These are phyloP conservation scores for Oxyscelio sp. DNA, from an alignment of 2,888 invertebrate species.

Conservation along the genomic window DNA sequence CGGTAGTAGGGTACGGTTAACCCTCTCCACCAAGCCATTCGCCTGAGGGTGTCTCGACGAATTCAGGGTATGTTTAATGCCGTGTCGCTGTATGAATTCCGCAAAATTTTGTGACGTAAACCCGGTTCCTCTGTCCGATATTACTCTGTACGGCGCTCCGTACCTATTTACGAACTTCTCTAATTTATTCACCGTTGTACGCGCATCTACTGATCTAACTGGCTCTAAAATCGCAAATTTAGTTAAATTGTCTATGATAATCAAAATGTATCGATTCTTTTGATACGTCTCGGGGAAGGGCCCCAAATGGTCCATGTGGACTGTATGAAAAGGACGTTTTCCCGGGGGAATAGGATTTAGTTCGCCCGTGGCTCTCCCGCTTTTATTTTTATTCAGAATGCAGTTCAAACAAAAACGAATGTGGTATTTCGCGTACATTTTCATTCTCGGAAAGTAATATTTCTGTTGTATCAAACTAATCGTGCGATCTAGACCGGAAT, in stretches of 20 bases:
- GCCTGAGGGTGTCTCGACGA: constrained; percentile 46
- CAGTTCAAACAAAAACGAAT: constrained; percentile 38
- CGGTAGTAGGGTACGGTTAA: constrained; percentile 24
- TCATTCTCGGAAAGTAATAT: constrained; percentile 46
- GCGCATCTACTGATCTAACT: constrained; percentile 51
- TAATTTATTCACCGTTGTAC: constrained; percentile 27
- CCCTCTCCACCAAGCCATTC: constrained; percentile 13
- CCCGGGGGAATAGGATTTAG: constrained; percentile 66
- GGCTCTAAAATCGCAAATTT: constrained; percentile 68
- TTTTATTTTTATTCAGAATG: constrained; percentile 23
- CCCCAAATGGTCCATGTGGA: constrained; percentile 70
- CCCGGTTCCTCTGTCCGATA: constrained; percentile 6
- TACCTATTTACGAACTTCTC: constrained; percentile 49
- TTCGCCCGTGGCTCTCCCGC: constrained; percentile 43
- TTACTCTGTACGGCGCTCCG: constrained; percentile 53
- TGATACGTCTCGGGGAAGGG: constrained; percentile 50
- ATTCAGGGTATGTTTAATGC: constrained; percentile 45
- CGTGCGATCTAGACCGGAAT: constrained; percentile 45
- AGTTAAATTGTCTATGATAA: constrained; percentile 71
- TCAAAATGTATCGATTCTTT: constrained; percentile 67
- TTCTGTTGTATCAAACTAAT: constrained; percentile 20
- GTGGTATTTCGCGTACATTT: constrained; percentile 32
- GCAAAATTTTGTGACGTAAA: background rate
- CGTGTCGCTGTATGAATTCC: background rate
- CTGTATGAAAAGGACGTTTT: constrained; percentile 59